Conservation (phyloP, 2,113 vertebrate species). For the Gavia stellata region DNA sequence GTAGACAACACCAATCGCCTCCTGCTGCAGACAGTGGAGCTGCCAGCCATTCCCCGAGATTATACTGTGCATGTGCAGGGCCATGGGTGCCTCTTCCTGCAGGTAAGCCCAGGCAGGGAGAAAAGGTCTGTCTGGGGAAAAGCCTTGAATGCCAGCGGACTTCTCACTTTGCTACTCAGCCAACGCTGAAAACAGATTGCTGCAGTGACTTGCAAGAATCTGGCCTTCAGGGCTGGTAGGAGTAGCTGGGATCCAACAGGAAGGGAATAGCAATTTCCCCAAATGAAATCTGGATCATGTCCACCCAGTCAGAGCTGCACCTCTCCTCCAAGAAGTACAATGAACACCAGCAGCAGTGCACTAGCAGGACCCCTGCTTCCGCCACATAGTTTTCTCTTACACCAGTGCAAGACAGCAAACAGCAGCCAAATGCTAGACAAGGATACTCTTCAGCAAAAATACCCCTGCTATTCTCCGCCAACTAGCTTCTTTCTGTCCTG, state of each 20-base stretch:
- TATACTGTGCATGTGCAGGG: constrained; percentile 49
- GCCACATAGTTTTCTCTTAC: not conserved
- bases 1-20: constrained; percentile 76
- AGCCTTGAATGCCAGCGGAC: not conserved
- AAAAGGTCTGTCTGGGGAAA: not conserved
- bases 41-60: constrained; percentile 54
- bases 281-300: not conserved
- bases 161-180: not conserved
- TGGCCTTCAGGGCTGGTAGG: not conserved
- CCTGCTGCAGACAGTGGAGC: constrained; percentile 74
- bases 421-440: not conserved
- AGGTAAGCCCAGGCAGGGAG: not conserved
- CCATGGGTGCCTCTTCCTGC: constrained; percentile 31
- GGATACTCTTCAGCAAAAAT: not conserved
- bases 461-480: not conserved
- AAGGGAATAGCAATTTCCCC: not conserved
- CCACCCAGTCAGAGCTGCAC: not conserved
- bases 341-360: not conserved
- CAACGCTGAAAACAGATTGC: not conserved
- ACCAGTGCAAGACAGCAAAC: not conserved
- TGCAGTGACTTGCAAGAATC: not conserved
- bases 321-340: not conserved
- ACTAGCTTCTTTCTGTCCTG: not conserved
- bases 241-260: not conserved
- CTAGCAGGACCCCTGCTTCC: not conserved